phyloP scores from a whole-genome alignment of 2,113 vertebrate genomes.

The Podarcis raffonei region DNA sequence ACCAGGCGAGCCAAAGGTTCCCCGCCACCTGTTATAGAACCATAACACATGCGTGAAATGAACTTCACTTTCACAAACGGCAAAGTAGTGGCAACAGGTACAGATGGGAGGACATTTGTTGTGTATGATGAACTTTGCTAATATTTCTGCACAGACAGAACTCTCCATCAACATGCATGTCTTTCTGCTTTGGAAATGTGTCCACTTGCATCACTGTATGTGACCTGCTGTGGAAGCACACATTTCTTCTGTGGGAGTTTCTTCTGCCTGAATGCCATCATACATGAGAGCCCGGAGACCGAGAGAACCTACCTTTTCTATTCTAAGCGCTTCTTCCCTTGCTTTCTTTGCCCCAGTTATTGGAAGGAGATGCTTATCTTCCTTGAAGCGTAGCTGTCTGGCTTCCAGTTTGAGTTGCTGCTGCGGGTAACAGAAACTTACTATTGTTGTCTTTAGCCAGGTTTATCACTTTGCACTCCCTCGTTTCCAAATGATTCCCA shows the following conservation, averaged over 20 bases:
- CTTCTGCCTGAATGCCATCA: background rate
- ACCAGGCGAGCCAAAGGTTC: too few relatives aligned
- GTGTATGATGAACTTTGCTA: background rate
- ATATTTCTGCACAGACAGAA: background rate
- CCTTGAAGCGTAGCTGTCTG: constrained; percentile 37
- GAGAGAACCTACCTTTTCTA: constrained; percentile 32
- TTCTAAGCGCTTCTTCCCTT: constrained; percentile 29
- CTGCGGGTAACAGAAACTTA: constrained; percentile 39
- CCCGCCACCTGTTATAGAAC: background rate
- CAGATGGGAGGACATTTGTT: background rate
- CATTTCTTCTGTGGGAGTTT: background rate
- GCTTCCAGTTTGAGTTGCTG: constrained; percentile 32
- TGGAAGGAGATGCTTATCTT: constrained; percentile 30
- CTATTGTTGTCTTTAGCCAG: constrained; percentile 4
- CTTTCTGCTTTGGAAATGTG: background rate
- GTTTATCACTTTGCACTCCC: background rate
- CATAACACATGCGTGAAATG: background rate
- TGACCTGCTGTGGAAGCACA: rapidly evolving
- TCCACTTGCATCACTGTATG: background rate
- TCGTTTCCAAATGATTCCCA: background rate
- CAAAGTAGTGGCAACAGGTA: too few relatives aligned
- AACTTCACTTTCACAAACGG: background rate
- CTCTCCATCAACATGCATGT: background rate
- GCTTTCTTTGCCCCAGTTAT: constrained; percentile 37
- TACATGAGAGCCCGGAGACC: background rate